Conservation (phyloP, 2,113 vertebrate species). For the Tachycineta bicolor region DNA sequence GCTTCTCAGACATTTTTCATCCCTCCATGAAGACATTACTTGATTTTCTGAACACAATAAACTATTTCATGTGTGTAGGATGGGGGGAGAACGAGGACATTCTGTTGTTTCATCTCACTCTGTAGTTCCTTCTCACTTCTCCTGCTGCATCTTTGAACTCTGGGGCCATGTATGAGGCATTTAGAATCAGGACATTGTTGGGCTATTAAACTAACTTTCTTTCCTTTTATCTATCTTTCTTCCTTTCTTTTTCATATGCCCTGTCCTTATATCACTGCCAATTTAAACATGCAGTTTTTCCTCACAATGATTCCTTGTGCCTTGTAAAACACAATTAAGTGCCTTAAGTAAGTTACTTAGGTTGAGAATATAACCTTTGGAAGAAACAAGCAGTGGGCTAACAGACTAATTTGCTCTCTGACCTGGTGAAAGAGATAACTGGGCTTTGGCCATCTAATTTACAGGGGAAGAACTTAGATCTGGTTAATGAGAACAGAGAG, state of each 20-base stretch:
- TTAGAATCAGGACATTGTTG: background rate
- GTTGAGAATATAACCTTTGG: background rate
- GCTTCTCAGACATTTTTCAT: background rate
- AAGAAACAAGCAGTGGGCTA: background rate
- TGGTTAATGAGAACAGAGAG: background rate
- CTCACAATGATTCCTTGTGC: background rate
- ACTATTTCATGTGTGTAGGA: background rate
- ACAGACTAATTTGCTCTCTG: background rate
- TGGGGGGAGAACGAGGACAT: accelerated
- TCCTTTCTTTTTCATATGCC: background rate
- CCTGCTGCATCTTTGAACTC: background rate
- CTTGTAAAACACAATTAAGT: background rate
- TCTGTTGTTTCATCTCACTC: background rate
- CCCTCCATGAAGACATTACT: background rate
- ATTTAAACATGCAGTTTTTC: background rate
- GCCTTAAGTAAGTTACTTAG: background rate
- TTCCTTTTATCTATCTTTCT: too few relatives aligned
- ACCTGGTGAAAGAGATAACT: background rate
- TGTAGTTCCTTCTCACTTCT: background rate
- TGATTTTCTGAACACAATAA: background rate
- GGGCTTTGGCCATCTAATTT: background rate
- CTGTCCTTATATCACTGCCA: background rate
- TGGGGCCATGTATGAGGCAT: background rate
- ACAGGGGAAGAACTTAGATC: background rate
- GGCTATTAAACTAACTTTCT: background rate